phyloP scores from a whole-genome alignment of 2,113 vertebrate genomes.

The Grantiella picta region DNA sequence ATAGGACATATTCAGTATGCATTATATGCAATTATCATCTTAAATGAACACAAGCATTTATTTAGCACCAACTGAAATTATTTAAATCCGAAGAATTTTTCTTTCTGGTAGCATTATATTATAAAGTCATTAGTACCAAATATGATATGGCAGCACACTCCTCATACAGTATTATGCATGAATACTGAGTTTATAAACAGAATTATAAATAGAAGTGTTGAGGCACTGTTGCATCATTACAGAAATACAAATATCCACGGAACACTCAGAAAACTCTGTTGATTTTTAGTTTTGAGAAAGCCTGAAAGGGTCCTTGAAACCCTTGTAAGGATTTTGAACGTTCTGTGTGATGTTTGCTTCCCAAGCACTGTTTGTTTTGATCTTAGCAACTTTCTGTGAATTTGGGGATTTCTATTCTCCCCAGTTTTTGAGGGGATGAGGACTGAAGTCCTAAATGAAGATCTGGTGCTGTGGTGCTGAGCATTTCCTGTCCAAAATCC shows the following conservation, averaged over 20 bases:
- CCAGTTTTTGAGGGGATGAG: too few species aligned
- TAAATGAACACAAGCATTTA: constrained; percentile 25
- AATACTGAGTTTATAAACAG: not conserved
- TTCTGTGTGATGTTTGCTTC: not conserved
- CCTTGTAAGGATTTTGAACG: not conserved
- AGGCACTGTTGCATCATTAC: not conserved
- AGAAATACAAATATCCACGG: not conserved
- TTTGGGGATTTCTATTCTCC: not conserved
- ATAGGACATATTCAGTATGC: not conserved
- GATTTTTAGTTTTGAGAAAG: not conserved
- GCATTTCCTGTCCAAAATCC: accelerated
- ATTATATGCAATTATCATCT: constrained; percentile 14
- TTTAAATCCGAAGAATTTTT: not conserved
- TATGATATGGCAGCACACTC: not conserved
- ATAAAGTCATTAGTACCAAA: not conserved
- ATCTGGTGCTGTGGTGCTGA: not conserved
- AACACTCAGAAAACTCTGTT: not conserved
- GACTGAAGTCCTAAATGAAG: not conserved
- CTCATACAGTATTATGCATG: not conserved
- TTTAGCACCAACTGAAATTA: constrained; percentile 4
- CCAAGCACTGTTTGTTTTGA: not conserved
- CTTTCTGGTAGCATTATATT: not conserved
- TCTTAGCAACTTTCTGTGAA: not conserved
- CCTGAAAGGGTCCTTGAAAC: not conserved
- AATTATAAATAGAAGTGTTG: not conserved